phyloP scores from a whole-genome alignment of 2,113 vertebrate genomes.

The Zosterops japonicus region DNA sequence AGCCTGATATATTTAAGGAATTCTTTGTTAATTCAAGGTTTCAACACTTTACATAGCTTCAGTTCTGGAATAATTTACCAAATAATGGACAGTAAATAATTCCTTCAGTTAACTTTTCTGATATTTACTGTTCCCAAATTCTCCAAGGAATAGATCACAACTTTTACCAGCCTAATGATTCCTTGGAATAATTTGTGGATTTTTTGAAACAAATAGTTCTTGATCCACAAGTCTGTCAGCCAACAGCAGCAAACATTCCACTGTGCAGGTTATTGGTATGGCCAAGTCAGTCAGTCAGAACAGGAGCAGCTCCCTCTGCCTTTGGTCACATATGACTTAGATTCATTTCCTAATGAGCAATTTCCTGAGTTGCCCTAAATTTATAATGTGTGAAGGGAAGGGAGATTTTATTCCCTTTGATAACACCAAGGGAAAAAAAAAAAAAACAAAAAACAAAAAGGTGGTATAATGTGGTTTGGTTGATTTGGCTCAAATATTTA shows the following conservation, averaged over 20 bases:
- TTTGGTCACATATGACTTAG: conserved; percentile 43
- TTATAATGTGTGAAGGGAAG: conserved; percentile 22
- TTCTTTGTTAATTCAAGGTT: background rate
- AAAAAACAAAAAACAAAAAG: no score
- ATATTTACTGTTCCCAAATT: background rate
- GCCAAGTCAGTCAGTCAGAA: background rate
- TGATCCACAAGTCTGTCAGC: background rate
- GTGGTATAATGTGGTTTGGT: background rate
- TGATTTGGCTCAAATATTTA: background rate
- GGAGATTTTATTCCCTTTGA: conserved; percentile 12
- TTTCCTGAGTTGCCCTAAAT: conserved; percentile 41
- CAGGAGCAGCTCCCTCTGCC: background rate
- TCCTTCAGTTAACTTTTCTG: background rate
- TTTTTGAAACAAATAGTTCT: background rate
- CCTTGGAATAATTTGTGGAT: background rate
- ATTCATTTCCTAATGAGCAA: conserved; percentile 44
- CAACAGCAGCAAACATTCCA: background rate
- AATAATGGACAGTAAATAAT: background rate
- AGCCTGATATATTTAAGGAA: background rate
- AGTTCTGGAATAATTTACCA: background rate
- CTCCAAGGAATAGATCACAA: background rate
- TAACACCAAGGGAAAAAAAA: background rate
- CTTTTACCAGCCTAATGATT: background rate
- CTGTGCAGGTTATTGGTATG: background rate
- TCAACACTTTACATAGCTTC: background rate